Evolutionary conservation across 1,140 invertebrate species (phyloP).

Genomic region (Atta colombica): DNA sequence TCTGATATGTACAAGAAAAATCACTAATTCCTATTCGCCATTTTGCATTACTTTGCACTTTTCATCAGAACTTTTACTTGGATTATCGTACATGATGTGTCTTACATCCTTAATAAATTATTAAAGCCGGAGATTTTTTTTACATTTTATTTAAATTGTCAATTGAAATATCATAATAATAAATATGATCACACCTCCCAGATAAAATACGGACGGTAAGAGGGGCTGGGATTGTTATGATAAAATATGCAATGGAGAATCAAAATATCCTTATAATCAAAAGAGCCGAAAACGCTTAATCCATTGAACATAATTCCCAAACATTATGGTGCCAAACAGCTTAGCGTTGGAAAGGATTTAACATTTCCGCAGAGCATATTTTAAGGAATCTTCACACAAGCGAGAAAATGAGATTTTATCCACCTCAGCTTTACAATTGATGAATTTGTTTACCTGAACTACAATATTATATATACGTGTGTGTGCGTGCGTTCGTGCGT

Average conservation of each 20-base stretch:
- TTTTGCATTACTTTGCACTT: not conserved
- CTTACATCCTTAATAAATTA: conserved; percentile 10
- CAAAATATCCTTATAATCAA: conserved; percentile 33
- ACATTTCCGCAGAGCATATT: conserved; percentile 50
- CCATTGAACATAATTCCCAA: conserved; percentile 39
- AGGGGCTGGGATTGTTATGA: not conserved
- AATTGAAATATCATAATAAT: conserved; percentile 19
- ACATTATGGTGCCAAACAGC: conserved; percentile 45
- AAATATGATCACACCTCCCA: not conserved
- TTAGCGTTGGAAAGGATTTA: conserved; percentile 46
- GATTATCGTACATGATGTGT: not conserved
- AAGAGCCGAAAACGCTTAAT: conserved; percentile 50
- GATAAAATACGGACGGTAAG: not conserved
- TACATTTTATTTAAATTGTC: not conserved
- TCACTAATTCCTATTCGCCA: conserved; percentile 5
- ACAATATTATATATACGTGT: not conserved
- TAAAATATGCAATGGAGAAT: conserved; percentile 4
- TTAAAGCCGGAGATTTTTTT: not conserved
- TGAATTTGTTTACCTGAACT: conserved; percentile 25
- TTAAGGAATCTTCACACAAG: conserved; percentile 39
- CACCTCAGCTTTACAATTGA: not conserved
- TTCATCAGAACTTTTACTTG: not conserved
- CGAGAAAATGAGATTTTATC: conserved; percentile 40
- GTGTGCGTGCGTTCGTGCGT: no score
- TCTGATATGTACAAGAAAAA: not conserved